phyloP scores from a whole-genome alignment of 1,140 invertebrate genomes.

The Camponotus pennsylvanicus region DNA sequence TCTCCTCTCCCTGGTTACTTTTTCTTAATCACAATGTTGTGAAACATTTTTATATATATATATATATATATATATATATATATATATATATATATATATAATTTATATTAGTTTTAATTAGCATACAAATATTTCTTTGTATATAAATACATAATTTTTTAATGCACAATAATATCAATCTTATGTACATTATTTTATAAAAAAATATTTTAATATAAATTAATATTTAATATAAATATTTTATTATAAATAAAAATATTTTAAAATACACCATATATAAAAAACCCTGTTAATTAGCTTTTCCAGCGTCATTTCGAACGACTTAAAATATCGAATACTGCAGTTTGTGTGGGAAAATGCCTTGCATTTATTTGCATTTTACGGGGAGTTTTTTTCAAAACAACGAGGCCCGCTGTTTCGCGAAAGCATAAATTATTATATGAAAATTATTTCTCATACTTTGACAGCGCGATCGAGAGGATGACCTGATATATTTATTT shows the following conservation, averaged over 20 bases:
- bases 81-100: neutral
- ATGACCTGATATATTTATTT: slow-evolving; percentile 71
- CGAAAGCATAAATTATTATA: slow-evolving; percentile 7
- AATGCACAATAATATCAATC: neutral
- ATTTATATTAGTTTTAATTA: neutral
- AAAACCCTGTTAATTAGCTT: neutral
- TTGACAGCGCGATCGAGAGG: slow-evolving; percentile 57
- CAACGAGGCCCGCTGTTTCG: neutral
- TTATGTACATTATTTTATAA: neutral
- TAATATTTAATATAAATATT: too few relatives aligned
- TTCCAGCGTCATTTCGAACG: neutral
- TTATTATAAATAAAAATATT: too few relatives aligned
- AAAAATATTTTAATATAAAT: too few relatives aligned
- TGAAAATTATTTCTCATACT: slow-evolving; percentile 42
- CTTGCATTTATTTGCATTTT: neutral
- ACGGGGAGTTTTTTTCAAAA: neutral
- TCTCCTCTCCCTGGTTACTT: slow-evolving; percentile 7
- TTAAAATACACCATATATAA: neutral
- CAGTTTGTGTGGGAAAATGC: neutral
- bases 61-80: neutral
- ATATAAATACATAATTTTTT: neutral
- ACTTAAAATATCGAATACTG: neutral
- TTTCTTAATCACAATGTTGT: neutral
- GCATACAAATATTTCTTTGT: neutral
- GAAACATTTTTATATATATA: neutral